Evolutionary conservation across 2,113 vertebrate species (phyloP).

Genomic region (Delphinus delphis): DNA sequence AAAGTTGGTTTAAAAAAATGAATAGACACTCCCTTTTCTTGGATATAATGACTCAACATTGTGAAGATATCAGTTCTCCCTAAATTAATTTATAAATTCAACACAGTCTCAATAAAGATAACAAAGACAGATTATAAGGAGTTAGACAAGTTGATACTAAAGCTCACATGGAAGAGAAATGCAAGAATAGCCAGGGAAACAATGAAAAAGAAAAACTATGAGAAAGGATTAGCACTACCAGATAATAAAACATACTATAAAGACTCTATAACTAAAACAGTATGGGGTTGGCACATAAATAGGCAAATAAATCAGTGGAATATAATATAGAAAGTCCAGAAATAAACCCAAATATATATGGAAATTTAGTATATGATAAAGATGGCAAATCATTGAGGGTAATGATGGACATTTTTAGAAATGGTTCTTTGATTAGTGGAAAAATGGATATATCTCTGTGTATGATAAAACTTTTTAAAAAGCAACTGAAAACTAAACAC

Average conservation of each 20-base stretch:
- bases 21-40: not conserved
- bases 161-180: not conserved
- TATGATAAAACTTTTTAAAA: not conserved
- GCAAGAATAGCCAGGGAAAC: not conserved
- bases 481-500: constrained; percentile 2
- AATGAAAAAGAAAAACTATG: not conserved
- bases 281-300: not conserved
- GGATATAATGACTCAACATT: not conserved
- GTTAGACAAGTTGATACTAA: not conserved
- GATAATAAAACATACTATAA: not conserved
- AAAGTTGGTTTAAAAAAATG: not conserved
- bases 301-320: not conserved
- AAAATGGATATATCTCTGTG: not conserved
- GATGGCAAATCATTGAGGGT: not conserved
- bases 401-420: not conserved
- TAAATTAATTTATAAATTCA: not conserved
- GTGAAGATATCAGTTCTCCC: not conserved
- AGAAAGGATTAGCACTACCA: not conserved
- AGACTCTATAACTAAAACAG: not conserved
- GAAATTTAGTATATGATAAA: not conserved
- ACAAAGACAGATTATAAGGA: not conserved
- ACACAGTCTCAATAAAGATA: not conserved
- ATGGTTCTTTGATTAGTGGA: not conserved
- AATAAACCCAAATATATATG: not conserved
- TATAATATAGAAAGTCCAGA: not conserved